Base-by-base conservation (phyloP, 2,113 vertebrate species). In the Chlorodrepanis virens region DNA sequence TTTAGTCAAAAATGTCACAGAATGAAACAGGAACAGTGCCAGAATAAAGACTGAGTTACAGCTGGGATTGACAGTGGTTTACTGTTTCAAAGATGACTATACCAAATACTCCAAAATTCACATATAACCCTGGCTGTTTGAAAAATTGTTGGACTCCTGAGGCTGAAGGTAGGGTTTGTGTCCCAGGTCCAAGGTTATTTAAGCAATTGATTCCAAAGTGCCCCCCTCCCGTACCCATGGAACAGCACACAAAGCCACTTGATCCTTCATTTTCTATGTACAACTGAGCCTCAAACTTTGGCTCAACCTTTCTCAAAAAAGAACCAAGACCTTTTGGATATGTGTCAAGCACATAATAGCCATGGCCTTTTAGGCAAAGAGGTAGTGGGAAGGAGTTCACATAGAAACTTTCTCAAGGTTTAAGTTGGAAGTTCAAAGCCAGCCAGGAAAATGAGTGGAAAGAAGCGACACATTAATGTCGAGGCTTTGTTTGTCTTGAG, bases 41-140 rank as follows among this genome's bases (percentile, higher is more conserved):
- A 95, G 77, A 78, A 82, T 57, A 94, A 85, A 84, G n/a, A 64
- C 22, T 92, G 76, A 63, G 18, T 91, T 96, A 68, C 27, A 45
- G 64, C 0, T 92, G 64, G 39, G 59, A 77, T 69, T 86, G 63
- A 92, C 56, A 84, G 42, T 56, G 15, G 52, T 45, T 94, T 87
- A 84, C 61, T 57, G 9, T 89, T 95, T 87, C 70, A 84, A 84
- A 87, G n/a, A 60, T 71, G 64, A 45, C 72, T 89, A 49, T 89
- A 87, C 53, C 53, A 95, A 64, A 8, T n/a, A 67, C 33, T 93
- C 44, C 23, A 64, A 47, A 87, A 83, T 59, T 89, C 39, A 4
- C 14, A 52, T 89, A 61, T 37, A 74, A 37, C 15, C 6, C 33
- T 11, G 37, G 42, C 40, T 52, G 5, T 67, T 84, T 56, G 35